Conservation (phyloP, 2,797 vertebrate genomes). For the Gorsachius magnificus region DNA sequence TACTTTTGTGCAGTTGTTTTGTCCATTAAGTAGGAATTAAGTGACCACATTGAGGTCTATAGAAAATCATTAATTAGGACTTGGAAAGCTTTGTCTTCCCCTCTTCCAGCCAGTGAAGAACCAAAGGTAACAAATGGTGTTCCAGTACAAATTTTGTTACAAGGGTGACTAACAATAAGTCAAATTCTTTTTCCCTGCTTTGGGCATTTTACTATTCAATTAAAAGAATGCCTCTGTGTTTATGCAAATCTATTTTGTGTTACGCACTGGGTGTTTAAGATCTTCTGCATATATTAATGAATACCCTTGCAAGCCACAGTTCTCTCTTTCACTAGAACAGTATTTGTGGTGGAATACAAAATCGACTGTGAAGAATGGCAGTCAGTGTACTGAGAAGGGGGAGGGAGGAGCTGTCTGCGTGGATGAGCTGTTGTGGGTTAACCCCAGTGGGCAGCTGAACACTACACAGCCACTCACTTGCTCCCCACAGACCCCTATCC, state of each 20-base stretch:
- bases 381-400: background rate
- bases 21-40: background rate
- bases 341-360: background rate
- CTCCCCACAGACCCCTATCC: rapidly evolving
- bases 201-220: background rate
- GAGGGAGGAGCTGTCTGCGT: rapidly evolving
- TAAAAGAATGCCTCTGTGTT: background rate
- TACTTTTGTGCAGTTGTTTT: background rate
- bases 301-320: background rate
- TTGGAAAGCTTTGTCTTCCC: background rate
- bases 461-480: background rate
- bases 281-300: background rate
- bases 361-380: background rate
- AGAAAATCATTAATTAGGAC: background rate
- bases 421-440: background rate
- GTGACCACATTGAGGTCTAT: background rate
- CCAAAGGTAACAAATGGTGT: background rate
- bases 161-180: background rate
- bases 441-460: rapidly evolving
- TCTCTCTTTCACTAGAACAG: background rate
- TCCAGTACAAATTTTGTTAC: background rate
- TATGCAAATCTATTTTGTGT: background rate
- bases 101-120: background rate
- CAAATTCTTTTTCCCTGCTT: background rate
- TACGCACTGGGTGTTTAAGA: background rate